phyloP scores from a whole-genome alignment of 30 jellyfish, hydroid and myxozoan genomes.

The Hydra vulgaris region DNA sequence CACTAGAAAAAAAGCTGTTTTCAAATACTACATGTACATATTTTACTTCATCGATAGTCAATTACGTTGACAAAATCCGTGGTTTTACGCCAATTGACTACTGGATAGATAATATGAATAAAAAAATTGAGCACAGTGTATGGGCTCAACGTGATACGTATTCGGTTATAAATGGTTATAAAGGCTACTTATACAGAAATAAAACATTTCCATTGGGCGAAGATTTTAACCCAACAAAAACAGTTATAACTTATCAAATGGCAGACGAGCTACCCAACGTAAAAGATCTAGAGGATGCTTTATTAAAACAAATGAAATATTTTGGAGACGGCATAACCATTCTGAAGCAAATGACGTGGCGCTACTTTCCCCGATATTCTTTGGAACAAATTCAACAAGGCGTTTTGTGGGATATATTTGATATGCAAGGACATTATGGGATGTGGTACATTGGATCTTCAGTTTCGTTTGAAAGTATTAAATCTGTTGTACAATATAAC shows the following conservation, averaged over 20 bases:
- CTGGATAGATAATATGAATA: slow-evolving; percentile 47
- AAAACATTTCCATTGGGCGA: slow-evolving; percentile 54
- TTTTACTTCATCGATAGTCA: slow-evolving; percentile 57
- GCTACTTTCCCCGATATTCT: slow-evolving; percentile 69
- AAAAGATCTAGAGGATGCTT: slow-evolving; percentile 14
- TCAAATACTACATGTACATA: slow-evolving; percentile 27
- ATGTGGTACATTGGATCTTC: slow-evolving; percentile 95
- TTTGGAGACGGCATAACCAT: slow-evolving; percentile 37
- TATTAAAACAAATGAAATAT: slow-evolving; percentile 17
- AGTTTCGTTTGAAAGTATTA: slow-evolving; percentile 75
- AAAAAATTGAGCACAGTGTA: slow-evolving; percentile 42
- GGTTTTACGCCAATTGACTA: slow-evolving; percentile 76
- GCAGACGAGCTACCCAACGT: slow-evolving; percentile 44
- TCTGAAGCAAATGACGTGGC: slow-evolving; percentile 35
- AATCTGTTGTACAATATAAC: slow-evolving; percentile 75
- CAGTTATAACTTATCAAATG: slow-evolving; percentile 67
- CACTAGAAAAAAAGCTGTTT: slow-evolving; percentile 31
- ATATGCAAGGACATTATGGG: slow-evolving; percentile 70
- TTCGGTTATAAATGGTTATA: slow-evolving; percentile 48
- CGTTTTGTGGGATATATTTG: slow-evolving; percentile 57
- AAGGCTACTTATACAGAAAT: slow-evolving; percentile 38
- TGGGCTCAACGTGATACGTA: slow-evolving; percentile 88
- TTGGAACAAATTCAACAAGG: slow-evolving; percentile 40
- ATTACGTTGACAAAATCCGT: slow-evolving; percentile 28
- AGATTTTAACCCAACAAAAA: slow-evolving; percentile 38